Conservation (phyloP, 2,888 invertebrate species). For the Hypsopygia costalis region DNA sequence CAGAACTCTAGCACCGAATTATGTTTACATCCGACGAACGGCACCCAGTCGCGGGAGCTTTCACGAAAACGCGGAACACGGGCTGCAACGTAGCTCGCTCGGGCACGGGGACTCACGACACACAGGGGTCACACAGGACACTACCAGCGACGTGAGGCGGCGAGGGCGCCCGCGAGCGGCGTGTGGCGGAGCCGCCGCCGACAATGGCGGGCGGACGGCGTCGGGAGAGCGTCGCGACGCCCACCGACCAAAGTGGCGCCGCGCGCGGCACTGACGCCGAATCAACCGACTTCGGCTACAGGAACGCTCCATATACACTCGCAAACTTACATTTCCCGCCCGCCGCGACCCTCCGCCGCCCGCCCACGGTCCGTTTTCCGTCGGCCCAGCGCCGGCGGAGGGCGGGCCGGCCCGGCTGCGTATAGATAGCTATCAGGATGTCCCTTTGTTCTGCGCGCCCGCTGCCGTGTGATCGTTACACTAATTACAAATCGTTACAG, state of each 20-base stretch:
- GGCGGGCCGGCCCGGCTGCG: conserved; percentile 23
- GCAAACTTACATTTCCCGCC: conserved; percentile 22
- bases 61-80: conserved; percentile 3
- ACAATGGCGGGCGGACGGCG: conserved; percentile 36
- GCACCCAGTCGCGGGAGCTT: not conserved
- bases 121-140: no score
- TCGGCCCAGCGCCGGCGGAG: no score
- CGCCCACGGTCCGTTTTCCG: conserved; percentile 9
- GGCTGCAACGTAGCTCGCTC: conserved; percentile 4
- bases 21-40: no score
- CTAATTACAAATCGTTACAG: conserved; percentile 7
- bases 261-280: conserved; percentile 70
- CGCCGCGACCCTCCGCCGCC: conserved; percentile 19
- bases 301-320: conserved; percentile 46
- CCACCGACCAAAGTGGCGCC: conserved; percentile 72
- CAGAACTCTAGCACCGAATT: no score
- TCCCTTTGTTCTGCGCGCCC: conserved; percentile 67
- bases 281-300: conserved; percentile 47
- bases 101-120: no score
- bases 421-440: conserved; percentile 53
- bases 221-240: conserved; percentile 55
- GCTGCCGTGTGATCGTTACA: conserved; percentile 36
- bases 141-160: not conserved
- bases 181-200: conserved; percentile 4
- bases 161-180: not conserved